phyloP scores from a whole-genome alignment of 2,888 invertebrate genomes.

The Saturnia japonica region DNA sequence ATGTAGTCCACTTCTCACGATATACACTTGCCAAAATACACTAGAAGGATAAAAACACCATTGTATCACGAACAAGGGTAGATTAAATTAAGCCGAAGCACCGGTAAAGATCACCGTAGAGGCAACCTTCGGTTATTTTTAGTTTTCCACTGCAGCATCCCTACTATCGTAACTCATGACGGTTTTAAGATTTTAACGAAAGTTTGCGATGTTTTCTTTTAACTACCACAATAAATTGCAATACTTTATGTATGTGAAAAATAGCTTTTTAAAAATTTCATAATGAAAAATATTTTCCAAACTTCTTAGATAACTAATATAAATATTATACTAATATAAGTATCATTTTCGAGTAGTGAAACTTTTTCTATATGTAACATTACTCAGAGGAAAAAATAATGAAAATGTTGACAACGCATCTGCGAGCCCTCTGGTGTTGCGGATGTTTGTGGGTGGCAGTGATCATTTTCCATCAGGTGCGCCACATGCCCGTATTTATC shows the following conservation, averaged over 20 bases:
- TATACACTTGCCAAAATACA: constrained; percentile 59
- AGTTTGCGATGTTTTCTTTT: constrained; percentile 21
- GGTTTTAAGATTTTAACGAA: constrained; percentile 11
- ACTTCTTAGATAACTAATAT: not conserved
- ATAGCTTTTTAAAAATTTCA: too few relatives aligned
- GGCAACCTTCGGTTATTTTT: constrained; percentile 32
- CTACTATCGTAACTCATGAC: constrained; percentile 16
- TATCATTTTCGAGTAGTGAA: not conserved
- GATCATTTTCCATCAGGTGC: too few relatives aligned
- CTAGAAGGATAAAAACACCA: constrained; percentile 59
- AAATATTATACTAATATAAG: too few relatives aligned
- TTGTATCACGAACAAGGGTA: constrained; percentile 60
- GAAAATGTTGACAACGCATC: not conserved
- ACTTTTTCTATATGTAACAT: not conserved
- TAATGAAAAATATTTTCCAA: not conserved
- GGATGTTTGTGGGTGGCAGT: too few relatives aligned
- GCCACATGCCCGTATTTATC: too few relatives aligned
- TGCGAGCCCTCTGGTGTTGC: too few relatives aligned
- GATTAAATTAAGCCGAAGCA: constrained; percentile 54
- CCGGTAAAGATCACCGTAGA: constrained; percentile 44
- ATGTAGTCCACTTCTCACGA: constrained; percentile 56
- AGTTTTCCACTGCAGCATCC: constrained; percentile 6
- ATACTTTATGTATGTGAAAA: not conserved
- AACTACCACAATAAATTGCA: not conserved
- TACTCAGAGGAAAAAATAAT: not conserved